These are phyloP conservation scores for Bucco capensis DNA, from an alignment of 2,113 vertebrate species.

Conservation along the genomic window DNA sequence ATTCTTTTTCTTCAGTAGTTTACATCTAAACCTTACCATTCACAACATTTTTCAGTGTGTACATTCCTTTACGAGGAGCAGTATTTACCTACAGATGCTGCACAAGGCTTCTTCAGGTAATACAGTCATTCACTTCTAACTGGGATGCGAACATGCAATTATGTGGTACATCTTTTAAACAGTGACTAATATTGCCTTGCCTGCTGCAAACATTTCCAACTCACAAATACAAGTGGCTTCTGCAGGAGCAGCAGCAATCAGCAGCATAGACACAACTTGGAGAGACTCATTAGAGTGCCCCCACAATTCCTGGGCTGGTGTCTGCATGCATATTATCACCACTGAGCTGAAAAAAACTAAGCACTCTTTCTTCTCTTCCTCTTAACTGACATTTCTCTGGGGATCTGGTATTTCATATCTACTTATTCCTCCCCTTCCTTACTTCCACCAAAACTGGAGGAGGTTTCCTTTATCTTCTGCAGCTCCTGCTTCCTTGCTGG, in stretches of 20 bases:
- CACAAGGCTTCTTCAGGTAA: constrained; percentile 5
- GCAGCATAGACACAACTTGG: not conserved
- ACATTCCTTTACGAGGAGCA: not conserved
- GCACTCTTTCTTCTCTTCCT: not conserved
- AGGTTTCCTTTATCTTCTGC: not conserved
- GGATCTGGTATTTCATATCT: not conserved
- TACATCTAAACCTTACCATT: not conserved
- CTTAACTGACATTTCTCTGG: not conserved
- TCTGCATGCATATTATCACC: not conserved
- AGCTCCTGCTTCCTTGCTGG: not conserved
- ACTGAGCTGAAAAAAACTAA: not conserved
- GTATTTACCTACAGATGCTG: not conserved
- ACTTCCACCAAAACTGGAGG: not conserved
- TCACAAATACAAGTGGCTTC: constrained; percentile 33
- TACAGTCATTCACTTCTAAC: not conserved
- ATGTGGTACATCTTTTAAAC: not conserved
- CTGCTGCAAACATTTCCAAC: constrained; percentile 25
- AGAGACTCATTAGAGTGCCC: not conserved
- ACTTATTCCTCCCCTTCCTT: not conserved
- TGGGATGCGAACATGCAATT: not conserved
- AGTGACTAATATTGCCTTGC: not conserved
- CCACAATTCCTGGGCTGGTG: not conserved
- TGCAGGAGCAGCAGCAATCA: not conserved
- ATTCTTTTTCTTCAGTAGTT: not conserved
- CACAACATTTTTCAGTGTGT: not conserved